Base-by-base conservation (phyloP, 1,140 invertebrate genomes). In the Brachionus plicatilis region DNA sequence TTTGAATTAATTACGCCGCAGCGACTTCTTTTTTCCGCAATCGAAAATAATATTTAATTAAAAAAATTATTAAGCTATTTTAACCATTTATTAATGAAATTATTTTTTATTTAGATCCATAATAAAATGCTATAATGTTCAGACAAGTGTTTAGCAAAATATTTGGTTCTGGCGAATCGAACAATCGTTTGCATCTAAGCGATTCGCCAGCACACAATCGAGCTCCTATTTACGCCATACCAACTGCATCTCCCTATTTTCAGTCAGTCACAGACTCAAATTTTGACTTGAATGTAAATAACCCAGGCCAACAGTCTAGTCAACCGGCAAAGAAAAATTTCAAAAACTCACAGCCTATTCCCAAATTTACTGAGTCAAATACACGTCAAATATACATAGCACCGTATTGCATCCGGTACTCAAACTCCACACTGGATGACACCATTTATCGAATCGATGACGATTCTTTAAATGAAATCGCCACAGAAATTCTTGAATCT, bases 361-460 rank as follows among this genome's bases (percentile, higher is more conserved):
- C 53, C 9, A 82, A 82, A 43, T 68, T 65, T 41, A 82, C 37
- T 24, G 65, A 82, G 12, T 82, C 79, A 82, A 33, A 50, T 11
- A 82, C 79, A 7, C 79, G 65, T 82, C 79, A 82, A 65, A 82
- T 82, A 29, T 82, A 82, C 29, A 82, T 82, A 65, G 79, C 79
- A 24, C 79, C 79, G 0, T 53, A 82, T 68, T 82, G 79, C 29
- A 82, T 82, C 12, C 20, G 53, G 11, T 82, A 82, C 20, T 65
- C 79, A 47, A 82, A 82, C 24, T 82, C 79, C 12, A 82, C 79
- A 43, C 53, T 82, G 9, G 79, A 82, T 37, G 50, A 60, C 5
- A 82, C 50, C 14, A 37, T 82, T 27, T 82, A 82, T 82, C 50
- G 79, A 29, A 82, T 82, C 12, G 79, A 82, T 47, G 79, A 82